A percentile compares a stretch with the other conserved stretches of the same genome.
Conservation (phyloP, 2,113 vertebrate genomes). For the Sinocyclocheilus anshuiensis region DNA sequence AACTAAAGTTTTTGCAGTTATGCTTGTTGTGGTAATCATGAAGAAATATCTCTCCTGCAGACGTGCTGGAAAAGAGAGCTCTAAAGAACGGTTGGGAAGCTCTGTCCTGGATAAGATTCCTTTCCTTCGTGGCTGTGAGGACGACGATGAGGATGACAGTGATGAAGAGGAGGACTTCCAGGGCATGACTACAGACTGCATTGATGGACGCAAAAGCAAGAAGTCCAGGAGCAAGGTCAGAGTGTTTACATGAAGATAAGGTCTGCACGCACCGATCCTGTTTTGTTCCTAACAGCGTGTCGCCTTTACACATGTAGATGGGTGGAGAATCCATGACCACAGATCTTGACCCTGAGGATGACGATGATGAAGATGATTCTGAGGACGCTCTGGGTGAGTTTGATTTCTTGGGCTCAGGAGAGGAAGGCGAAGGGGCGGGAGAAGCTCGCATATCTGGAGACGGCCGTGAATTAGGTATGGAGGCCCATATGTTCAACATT, state of each 20-base stretch:
- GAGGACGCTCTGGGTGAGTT: slow-evolving; percentile 90
- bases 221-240: slow-evolving; percentile 78
- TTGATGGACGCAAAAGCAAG: slow-evolving; percentile 81
- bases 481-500: not conserved
- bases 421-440: slow-evolving; percentile 84
- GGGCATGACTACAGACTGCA: slow-evolving; percentile 77
- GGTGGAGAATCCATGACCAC: slow-evolving; percentile 78
- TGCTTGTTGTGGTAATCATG: not conserved
- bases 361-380: slow-evolving; percentile 88
- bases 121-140: slow-evolving; percentile 84
- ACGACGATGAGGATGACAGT: slow-evolving; percentile 88
- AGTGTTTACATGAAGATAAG: not conserved
- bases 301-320: not conserved
- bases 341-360: slow-evolving; percentile 85
- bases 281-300: not conserved
- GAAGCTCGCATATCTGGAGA: slow-evolving; percentile 82
- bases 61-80: slow-evolving; percentile 84
- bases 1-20: not conserved
- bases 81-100: slow-evolving; percentile 73
- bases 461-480: slow-evolving; percentile 82
- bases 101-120: slow-evolving; percentile 85
- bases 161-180: slow-evolving; percentile 88
- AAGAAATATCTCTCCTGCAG: slow-evolving; percentile 61
- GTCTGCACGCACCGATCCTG: not conserved
- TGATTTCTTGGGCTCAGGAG: slow-evolving; percentile 88